Conservation (phyloP, 2,888 invertebrate species). For the Pardosa pseudoannulata region DNA sequence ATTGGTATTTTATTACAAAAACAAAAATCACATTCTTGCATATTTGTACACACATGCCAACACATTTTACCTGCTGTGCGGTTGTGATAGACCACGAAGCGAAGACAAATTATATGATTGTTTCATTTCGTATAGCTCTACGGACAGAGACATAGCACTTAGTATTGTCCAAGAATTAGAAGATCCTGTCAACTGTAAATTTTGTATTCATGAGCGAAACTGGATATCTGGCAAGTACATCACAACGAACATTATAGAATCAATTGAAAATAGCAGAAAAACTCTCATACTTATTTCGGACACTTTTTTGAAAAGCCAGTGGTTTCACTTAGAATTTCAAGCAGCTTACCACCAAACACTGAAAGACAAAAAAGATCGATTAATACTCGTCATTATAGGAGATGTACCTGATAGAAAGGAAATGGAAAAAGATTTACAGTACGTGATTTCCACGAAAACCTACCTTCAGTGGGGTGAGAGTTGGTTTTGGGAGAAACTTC, state of each 20-base stretch:
- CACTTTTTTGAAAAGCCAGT: conserved; percentile 73
- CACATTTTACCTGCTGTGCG: conserved; percentile 59
- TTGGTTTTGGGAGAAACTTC: conserved; percentile 75
- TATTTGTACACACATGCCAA: conserved; percentile 73
- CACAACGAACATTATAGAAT: conserved; percentile 73
- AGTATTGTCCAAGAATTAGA: conserved; percentile 72
- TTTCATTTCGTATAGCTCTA: conserved; percentile 72
- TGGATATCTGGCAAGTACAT: conserved; percentile 74
- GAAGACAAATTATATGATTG: conserved; percentile 74
- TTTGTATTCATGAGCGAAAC: conserved; percentile 74
- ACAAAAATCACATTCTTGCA: conserved; percentile 70
- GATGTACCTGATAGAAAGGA: conserved; percentile 73
- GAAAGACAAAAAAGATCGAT: conserved; percentile 73
- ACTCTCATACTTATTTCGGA: conserved; percentile 73
- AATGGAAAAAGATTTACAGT: conserved; percentile 73
- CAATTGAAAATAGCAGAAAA: conserved; percentile 73
- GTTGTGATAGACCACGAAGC: conserved; percentile 62
- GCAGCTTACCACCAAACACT: conserved; percentile 74
- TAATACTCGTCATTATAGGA: conserved; percentile 73
- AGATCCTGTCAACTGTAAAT: conserved; percentile 38
- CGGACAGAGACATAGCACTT: conserved; percentile 72
- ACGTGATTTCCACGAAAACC: conserved; percentile 74
- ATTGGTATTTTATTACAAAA: conserved; percentile 64
- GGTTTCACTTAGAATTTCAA: conserved; percentile 74
- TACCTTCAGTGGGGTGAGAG: conserved; percentile 75